phyloP scores from a whole-genome alignment of 2,797 vertebrate species.

The Crocodylus rhombifer region DNA sequence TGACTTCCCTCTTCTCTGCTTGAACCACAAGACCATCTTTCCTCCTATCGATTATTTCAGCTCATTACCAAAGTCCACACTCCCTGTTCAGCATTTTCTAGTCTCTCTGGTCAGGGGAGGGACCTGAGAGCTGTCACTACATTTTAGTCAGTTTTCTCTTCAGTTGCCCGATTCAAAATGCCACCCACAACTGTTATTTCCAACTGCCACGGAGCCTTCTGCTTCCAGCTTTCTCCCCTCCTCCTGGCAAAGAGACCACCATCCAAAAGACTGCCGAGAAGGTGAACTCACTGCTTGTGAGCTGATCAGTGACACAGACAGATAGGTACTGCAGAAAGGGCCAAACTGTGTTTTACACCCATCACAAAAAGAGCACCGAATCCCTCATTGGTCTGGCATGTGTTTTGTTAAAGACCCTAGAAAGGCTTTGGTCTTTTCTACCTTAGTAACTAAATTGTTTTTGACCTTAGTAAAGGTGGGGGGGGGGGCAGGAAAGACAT shows the following conservation, averaged over 20 bases:
- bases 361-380: neutral
- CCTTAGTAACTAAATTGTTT: constrained; percentile 58
- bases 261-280: neutral
- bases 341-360: neutral
- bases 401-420: constrained; percentile 49
- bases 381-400: neutral
- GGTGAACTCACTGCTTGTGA: neutral
- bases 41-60: neutral
- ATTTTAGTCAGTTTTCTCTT: constrained; percentile 3
- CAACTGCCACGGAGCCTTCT: neutral
- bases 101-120: neutral
- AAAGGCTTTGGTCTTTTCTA: constrained; percentile 49
- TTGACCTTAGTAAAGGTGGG: constrained; percentile 60
- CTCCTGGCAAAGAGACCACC: neutral
- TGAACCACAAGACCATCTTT: neutral
- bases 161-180: neutral
- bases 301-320: neutral
- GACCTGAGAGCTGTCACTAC: neutral
- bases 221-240: neutral
- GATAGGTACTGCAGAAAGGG: neutral
- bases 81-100: neutral
- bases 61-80: neutral
- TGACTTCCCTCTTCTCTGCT: neutral
- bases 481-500: constrained; percentile 53
- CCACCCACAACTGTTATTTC: neutral